These are phyloP conservation scores for Neomonachus schauinslandi DNA, from an alignment of 2,113 vertebrate species.

Conservation along the genomic window DNA sequence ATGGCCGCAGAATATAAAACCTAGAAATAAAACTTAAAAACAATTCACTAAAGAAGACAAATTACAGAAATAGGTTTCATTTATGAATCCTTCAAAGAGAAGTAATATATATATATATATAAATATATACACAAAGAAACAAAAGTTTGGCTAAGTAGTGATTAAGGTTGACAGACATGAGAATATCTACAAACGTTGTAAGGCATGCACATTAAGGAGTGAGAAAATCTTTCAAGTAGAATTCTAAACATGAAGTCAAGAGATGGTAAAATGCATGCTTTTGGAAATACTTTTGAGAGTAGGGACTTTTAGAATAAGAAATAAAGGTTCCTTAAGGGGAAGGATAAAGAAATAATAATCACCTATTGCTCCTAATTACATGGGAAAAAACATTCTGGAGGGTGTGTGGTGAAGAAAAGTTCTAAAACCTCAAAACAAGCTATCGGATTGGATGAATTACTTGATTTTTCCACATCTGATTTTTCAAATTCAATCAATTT, in stretches of 20 bases:
- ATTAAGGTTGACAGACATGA: conserved; percentile 31
- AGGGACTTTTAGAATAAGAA: neutral
- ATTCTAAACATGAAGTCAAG: conserved; percentile 11
- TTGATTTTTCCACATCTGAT: conserved; percentile 68
- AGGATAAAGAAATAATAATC: neutral
- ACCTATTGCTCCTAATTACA: conserved; percentile 29
- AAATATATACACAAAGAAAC: no score
- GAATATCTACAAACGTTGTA: conserved; percentile 15
- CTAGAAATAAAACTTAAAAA: conserved; percentile 32
- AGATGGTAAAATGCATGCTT: conserved; percentile 45
- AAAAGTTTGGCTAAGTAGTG: neutral
- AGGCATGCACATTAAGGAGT: neutral
- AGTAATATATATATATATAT: neutral
- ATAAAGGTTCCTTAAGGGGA: conserved; percentile 21
- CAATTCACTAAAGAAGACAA: neutral
- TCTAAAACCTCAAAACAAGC: conserved; percentile 36
- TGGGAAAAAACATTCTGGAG: neutral
- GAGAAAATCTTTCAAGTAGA: conserved; percentile 45
- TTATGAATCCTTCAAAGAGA: neutral
- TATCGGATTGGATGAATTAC: conserved; percentile 44
- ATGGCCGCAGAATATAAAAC: conserved; percentile 34
- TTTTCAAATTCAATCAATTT: conserved; percentile 77
- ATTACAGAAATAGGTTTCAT: neutral
- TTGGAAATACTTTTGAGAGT: conserved; percentile 28
- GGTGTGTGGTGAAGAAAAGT: neutral